Evolutionary conservation across 2,888 invertebrate species (phyloP).

Genomic region (Amblyjoppa fuscipennis): DNA sequence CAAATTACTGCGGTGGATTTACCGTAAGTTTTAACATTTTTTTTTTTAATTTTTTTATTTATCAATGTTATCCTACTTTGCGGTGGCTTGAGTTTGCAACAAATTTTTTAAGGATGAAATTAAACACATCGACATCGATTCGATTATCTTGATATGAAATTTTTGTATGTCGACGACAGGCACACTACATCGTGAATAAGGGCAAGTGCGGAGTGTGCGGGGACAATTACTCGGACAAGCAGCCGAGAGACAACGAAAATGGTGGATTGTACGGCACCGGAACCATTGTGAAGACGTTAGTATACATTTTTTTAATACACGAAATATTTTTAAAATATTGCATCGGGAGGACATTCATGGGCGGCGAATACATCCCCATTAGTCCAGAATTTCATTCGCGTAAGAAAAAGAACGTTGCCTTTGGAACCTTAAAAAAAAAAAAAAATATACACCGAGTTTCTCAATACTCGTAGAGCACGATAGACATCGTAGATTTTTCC

Average conservation of each 20-base stretch:
- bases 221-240: conserved; percentile 84
- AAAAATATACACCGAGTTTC: not conserved
- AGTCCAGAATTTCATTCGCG: not conserved
- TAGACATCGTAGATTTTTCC: too few species aligned
- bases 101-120: not conserved
- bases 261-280: conserved; percentile 86
- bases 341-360: too few species aligned
- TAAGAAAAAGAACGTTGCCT: not conserved
- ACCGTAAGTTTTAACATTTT: conserved; percentile 40
- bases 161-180: conserved; percentile 26
- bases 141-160: not conserved
- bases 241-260: conserved; percentile 86
- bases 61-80: not conserved
- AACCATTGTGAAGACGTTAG: conserved; percentile 84
- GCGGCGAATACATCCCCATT: not conserved
- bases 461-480: not conserved
- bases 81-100: not conserved
- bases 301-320: conserved; percentile 28
- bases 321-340: not conserved
- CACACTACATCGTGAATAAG: conserved; percentile 72
- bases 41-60: not conserved
- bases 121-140: not conserved
- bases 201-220: conserved; percentile 87
- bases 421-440: not conserved
- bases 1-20: conserved; percentile 63